These are phyloP conservation scores for Andinoacara biseriatus DNA, from an alignment of 2,113 vertebrate species.

Conservation along the genomic window DNA sequence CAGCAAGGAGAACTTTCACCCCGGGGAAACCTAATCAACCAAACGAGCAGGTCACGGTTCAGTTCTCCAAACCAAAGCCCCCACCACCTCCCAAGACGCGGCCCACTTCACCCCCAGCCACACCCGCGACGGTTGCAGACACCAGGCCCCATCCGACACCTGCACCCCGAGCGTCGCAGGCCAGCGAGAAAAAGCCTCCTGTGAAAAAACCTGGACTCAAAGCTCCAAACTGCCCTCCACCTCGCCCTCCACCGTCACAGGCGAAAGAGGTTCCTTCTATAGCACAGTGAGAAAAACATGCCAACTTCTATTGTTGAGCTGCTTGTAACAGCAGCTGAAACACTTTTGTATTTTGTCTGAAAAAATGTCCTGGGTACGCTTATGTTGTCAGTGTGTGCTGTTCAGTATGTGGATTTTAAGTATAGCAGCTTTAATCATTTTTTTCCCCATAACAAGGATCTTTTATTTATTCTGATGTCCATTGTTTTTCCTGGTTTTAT, in stretches of 20 bases:
- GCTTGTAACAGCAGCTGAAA: not conserved
- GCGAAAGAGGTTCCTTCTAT: constrained; percentile 62
- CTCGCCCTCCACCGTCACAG: constrained; percentile 75
- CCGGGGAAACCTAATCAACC: constrained; percentile 28
- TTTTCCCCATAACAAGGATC: not conserved
- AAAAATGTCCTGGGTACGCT: not conserved
- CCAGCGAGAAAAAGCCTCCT: constrained; percentile 47
- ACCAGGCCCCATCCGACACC: constrained; percentile 10
- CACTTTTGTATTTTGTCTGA: not conserved
- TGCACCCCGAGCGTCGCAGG: not conserved
- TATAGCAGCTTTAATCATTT: not conserved
- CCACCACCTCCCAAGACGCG: constrained; percentile 16
- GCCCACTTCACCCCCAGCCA: not conserved
- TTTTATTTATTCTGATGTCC: constrained; percentile 54
- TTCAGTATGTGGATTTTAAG: not conserved
- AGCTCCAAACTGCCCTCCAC: constrained; percentile 79
- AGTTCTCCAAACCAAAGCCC: constrained; percentile 51
- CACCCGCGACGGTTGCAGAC: not conserved
- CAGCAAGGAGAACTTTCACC: constrained; percentile 71
- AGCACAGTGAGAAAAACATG: constrained; percentile 45
- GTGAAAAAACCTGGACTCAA: constrained; percentile 60
- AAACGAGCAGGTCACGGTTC: constrained; percentile 50
- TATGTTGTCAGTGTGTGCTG: not conserved
- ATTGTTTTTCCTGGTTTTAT: not conserved
- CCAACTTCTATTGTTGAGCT: not conserved